phyloP scores from a whole-genome alignment of 2,888 invertebrate species.

The Agrotis segetum region DNA sequence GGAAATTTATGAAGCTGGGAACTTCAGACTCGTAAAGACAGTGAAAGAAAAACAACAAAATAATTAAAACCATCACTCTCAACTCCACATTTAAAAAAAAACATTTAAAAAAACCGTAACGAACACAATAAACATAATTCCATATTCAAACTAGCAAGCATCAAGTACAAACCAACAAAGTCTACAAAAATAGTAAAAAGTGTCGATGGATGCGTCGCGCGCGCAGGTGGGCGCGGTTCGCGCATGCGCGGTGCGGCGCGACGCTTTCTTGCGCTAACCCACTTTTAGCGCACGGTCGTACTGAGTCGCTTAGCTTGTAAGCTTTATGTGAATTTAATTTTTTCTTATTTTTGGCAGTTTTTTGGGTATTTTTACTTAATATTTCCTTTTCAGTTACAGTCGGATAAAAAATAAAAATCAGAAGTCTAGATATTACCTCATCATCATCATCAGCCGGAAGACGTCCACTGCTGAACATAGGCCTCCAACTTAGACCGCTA shows the following conservation, averaged over 20 bases:
- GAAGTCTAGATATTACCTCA: too few relatives aligned
- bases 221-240: conserved; percentile 71
- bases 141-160: conserved; percentile 35
- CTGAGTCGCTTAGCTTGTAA: conserved; percentile 67
- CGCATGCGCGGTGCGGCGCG: conserved; percentile 67
- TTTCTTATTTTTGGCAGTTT: neutral
- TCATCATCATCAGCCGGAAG: too few relatives aligned
- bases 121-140: conserved; percentile 11
- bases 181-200: conserved; percentile 51
- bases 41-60: neutral
- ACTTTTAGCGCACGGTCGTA: conserved; percentile 75
- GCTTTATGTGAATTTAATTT: conserved; percentile 27
- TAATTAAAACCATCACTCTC: neutral
- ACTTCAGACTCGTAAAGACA: too few relatives aligned
- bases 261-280: conserved; percentile 88
- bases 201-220: conserved; percentile 28
- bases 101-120: neutral
- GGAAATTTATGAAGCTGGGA: too few relatives aligned
- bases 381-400: too few relatives aligned
- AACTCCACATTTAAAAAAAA: conserved; percentile 1
- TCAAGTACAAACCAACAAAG: conserved; percentile 25
- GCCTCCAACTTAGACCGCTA: too few relatives aligned
- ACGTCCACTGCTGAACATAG: too few relatives aligned
- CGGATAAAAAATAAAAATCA: too few relatives aligned
- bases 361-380: too few relatives aligned